These are phyloP conservation scores for Atrichornis clamosus DNA, from an alignment of 2,113 vertebrate species.

Conservation along the genomic window DNA sequence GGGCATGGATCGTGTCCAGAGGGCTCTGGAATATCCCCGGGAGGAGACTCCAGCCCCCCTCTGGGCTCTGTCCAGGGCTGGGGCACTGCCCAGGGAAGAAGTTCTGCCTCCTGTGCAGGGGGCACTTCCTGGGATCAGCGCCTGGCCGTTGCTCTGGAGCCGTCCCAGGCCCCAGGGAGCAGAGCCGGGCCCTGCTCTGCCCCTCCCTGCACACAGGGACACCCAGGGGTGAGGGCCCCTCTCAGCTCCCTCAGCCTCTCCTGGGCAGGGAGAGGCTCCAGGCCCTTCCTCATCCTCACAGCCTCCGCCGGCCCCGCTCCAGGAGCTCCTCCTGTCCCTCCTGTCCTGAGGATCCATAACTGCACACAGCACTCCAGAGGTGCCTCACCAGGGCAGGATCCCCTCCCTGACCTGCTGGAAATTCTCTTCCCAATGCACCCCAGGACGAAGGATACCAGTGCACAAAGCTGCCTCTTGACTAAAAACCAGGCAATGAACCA, in stretches of 20 bases:
- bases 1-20: too few species aligned
- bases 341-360: too few species aligned
- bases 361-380: background rate
- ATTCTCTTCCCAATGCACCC: fast-evolving
- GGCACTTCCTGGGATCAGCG: too few species aligned
- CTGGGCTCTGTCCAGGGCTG: background rate
- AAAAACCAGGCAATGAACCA: background rate
- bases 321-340: too few species aligned
- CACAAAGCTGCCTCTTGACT: background rate
- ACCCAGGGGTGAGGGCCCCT: background rate
- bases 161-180: too few species aligned
- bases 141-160: too few species aligned
- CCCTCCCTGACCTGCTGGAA: background rate
- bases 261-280: too few species aligned
- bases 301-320: too few species aligned
- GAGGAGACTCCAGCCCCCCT: background rate
- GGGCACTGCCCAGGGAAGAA: background rate
- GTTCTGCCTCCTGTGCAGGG: too few species aligned
- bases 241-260: too few species aligned
- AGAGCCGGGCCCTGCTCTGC: background rate
- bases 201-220: background rate
- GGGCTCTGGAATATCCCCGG: background rate
- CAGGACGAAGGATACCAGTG: background rate
- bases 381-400: background rate
- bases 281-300: too few species aligned